Conservation (phyloP, 2,888 invertebrate species). For the Yponomeuta cagnagella region DNA sequence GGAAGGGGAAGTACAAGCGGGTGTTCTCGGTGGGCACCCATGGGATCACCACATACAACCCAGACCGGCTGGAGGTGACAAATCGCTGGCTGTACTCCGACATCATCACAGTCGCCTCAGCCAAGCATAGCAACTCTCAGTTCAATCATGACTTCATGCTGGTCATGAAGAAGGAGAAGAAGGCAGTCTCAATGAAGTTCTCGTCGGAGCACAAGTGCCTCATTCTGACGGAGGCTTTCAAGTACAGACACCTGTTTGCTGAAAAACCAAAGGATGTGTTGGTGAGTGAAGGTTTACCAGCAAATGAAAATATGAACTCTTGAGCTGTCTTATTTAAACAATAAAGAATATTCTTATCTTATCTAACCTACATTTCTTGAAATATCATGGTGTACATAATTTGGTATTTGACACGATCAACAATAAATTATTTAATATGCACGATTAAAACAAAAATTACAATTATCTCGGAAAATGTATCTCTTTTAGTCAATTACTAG, state of each 20-base stretch:
- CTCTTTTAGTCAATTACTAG: no score
- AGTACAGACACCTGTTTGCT: slow-evolving; percentile 85
- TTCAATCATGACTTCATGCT: slow-evolving; percentile 84
- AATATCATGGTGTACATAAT: no score
- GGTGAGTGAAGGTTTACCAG: slow-evolving; percentile 67
- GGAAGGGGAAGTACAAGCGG: slow-evolving; percentile 99
- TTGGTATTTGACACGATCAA: no score
- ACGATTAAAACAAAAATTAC: no score
- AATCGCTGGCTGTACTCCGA: slow-evolving; percentile 94
- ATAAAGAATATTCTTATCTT: no score
- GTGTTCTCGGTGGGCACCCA: slow-evolving; percentile 97
- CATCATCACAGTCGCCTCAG: slow-evolving; percentile 82
- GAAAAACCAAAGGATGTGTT: slow-evolving; percentile 87
- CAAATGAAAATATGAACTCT: background rate
- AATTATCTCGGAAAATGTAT: no score
- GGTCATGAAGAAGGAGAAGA: slow-evolving; percentile 91
- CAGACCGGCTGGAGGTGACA: slow-evolving; percentile 78
- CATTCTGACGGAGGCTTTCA: slow-evolving; percentile 93
- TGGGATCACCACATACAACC: slow-evolving; percentile 98
- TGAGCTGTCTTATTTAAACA: no score
- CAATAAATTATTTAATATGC: no score
- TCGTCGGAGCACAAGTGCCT: slow-evolving; percentile 96
- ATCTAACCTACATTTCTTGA: no score
- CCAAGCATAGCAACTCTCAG: slow-evolving; percentile 71
- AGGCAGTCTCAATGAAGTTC: slow-evolving; percentile 95